Conservation (phyloP, 2,888 invertebrate genomes). For the Pristionchus exspectatus region DNA sequence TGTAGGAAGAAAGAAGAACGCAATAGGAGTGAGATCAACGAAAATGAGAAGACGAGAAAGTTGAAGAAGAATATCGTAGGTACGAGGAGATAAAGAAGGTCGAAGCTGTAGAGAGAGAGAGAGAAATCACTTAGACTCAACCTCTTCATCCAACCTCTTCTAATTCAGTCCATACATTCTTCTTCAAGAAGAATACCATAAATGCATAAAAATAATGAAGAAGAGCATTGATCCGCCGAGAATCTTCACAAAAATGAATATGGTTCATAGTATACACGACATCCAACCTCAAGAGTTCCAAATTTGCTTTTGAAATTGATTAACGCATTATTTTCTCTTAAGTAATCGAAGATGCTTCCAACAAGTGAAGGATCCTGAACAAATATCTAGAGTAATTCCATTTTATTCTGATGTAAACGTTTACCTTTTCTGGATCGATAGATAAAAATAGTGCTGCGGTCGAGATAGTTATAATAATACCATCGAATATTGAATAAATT, state of each 20-base stretch:
- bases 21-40: neutral
- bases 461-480: no score
- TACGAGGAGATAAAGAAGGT: constrained; percentile 16
- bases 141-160: neutral
- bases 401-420: no score
- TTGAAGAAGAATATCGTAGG: neutral
- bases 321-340: neutral
- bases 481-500: no score
- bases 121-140: no score
- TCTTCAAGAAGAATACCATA: neutral
- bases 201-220: neutral
- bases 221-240: neutral
- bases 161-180: neutral
- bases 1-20: neutral
- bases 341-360: neutral
- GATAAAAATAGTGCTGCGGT: no score
- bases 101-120: neutral
- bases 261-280: neutral
- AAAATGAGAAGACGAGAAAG: neutral
- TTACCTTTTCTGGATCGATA: no score
- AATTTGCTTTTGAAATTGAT: constrained; percentile 34
- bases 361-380: neutral
- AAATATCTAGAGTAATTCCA: no score
- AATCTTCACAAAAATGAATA: neutral
- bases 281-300: constrained; percentile 13